These are phyloP conservation scores for Griposia aprilina DNA, from an alignment of 2,888 invertebrate species.

Conservation along the genomic window DNA sequence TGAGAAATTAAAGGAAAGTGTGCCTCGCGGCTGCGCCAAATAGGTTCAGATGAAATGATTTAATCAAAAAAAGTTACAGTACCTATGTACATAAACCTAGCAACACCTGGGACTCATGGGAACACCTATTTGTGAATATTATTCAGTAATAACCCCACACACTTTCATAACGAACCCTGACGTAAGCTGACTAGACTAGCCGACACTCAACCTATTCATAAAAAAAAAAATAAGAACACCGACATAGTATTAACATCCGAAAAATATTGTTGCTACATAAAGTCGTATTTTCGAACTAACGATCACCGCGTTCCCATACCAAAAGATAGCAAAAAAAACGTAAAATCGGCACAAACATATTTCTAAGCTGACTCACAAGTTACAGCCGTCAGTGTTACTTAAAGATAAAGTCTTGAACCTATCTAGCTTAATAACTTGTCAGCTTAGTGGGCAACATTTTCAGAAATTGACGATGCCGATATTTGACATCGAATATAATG, in stretches of 20 bases:
- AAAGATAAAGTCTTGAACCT: conserved; percentile 65
- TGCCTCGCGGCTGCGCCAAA: no score
- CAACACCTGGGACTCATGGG: conserved; percentile 2
- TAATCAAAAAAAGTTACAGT: not conserved
- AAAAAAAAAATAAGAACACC: conserved; percentile 5
- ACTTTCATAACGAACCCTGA: not conserved
- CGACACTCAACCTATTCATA: not conserved
- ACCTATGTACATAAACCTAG: not conserved
- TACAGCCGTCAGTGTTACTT: conserved; percentile 55
- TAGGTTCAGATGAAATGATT: not conserved
- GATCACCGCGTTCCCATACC: conserved; percentile 5
- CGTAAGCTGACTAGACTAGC: conserved; percentile 1
- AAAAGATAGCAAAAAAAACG: conserved; percentile 23
- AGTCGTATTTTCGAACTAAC: conserved; percentile 35
- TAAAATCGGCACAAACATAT: conserved; percentile 53
- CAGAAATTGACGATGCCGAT: conserved; percentile 37
- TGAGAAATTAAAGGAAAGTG: no score
- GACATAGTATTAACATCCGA: not conserved
- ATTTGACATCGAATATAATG: conserved; percentile 17
- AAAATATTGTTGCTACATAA: conserved; percentile 25
- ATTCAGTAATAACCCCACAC: not conserved
- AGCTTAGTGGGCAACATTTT: conserved; percentile 50
- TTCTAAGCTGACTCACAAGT: conserved; percentile 72
- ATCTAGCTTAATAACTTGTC: conserved; percentile 76
- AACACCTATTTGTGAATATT: not conserved